Percentiles rank a stretch among this genome's conserved stretches.
phyloP scores from a whole-genome alignment of 2,888 invertebrate genomes.

The Eupeodes latifasciatus region DNA sequence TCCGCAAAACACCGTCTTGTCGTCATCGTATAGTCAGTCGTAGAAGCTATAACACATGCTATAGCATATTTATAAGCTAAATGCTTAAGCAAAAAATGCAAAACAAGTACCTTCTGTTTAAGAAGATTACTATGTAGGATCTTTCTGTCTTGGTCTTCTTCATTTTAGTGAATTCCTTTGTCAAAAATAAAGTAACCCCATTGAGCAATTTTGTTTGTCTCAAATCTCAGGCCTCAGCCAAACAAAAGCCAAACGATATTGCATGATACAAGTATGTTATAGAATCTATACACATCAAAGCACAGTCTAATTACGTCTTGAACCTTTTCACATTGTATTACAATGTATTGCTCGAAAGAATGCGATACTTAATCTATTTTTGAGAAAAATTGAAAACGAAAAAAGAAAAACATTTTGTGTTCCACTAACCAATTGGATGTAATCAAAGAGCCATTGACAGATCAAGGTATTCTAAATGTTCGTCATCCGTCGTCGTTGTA shows the following conservation, averaged over 20 bases:
- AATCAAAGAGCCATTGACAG: slow-evolving; percentile 38
- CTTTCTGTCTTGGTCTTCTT: not conserved
- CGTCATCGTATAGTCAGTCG: not conserved
- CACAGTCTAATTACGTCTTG: slow-evolving; percentile 68
- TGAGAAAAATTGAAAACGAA: not conserved
- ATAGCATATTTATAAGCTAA: not conserved
- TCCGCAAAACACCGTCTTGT: not conserved
- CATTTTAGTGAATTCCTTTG: slow-evolving; percentile 41
- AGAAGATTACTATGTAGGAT: slow-evolving; percentile 66
- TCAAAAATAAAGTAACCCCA: slow-evolving; percentile 69
- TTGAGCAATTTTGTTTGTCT: slow-evolving; percentile 66
- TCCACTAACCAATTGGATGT: slow-evolving; percentile 56
- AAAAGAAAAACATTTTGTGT: slow-evolving; percentile 8
- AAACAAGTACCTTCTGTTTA: slow-evolving; percentile 64
- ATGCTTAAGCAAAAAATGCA: slow-evolving; percentile 41
- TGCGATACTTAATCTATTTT: slow-evolving; percentile 11
- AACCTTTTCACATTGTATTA: slow-evolving; percentile 38
- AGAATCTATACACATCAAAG: slow-evolving; percentile 28
- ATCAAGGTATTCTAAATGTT: slow-evolving; percentile 55
- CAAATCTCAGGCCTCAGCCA: not conserved
- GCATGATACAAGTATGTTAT: not conserved
- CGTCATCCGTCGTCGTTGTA: not conserved
- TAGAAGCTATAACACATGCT: slow-evolving; percentile 46
- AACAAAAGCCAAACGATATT: slow-evolving; percentile 34
- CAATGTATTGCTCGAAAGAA: slow-evolving; percentile 34